Base-by-base conservation (phyloP, 2,113 vertebrate genomes). In the Pomatorhinus ruficollis region DNA sequence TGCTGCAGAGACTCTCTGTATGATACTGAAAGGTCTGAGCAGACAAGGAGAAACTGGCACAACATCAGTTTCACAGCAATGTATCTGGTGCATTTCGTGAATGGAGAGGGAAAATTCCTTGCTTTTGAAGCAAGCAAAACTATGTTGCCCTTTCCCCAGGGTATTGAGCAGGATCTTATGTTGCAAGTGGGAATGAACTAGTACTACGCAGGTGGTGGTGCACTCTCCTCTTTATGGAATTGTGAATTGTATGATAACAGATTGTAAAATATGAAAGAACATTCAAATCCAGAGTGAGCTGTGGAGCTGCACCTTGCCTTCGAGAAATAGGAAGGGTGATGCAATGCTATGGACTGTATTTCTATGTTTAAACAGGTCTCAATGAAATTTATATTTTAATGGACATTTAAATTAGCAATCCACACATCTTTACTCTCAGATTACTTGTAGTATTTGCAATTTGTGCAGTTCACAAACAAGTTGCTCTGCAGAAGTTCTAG, bases 11-110 rank as follows among this genome's bases (percentile, higher is more conserved):
- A 39, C 37, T 35, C 20, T 37, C 28, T 64, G 45, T 8, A 2
- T 86, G 16, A 27, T 60, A 64, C 3, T 39, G 59, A 61, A 44
- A 72, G 12, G 11, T 64, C 66, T 39, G 20, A 83, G n/a, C 37
- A 40, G 59, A 33, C 37, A n/a, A 53, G 28, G 31, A 86, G 50
- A 69, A 75, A 23, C 9, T 40, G 60, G 10, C 19, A 33, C 54
- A 78, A 9, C 8, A 1, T 21, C 23, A 23, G 15, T 79, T 86
- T 52, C 49, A 18, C 30, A 24, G 31, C 12, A 27, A 22, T 42
- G 12, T 50, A 31, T 45, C 47, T 1, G 0, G 18, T 78, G 25
- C 0, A 0, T 74, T 89, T 69, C 59, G 19, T 39, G 40, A 79
- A 39, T 12, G 40, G 21, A 39, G 16, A 19, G 14, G 44, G 21